Conservation (phyloP, 2,888 invertebrate genomes). For the Campoplex nolae region DNA sequence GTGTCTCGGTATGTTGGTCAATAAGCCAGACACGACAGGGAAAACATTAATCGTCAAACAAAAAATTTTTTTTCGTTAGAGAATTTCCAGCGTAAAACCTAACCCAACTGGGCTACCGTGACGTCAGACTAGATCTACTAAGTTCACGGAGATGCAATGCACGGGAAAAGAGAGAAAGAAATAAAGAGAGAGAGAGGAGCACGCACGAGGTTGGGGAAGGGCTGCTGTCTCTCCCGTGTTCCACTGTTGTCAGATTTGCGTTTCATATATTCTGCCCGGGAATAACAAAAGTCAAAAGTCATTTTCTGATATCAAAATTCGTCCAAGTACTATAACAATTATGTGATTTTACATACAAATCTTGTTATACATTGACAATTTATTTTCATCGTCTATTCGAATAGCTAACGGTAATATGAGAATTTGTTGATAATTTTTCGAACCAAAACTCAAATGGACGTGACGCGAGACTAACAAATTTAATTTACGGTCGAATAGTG, state of each 20-base stretch:
- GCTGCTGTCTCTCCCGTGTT: slow-evolving; percentile 14
- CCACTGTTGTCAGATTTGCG: slow-evolving; percentile 55
- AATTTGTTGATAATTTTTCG: neutral
- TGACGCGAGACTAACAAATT: slow-evolving; percentile 10
- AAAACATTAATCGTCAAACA: slow-evolving; percentile 88
- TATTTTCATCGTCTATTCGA: neutral
- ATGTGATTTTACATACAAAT: neutral
- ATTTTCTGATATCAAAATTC: neutral
- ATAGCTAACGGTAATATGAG: neutral
- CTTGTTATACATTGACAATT: neutral
- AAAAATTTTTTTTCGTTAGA: slow-evolving; percentile 87
- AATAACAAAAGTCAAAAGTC: slow-evolving; percentile 18
- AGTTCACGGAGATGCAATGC: slow-evolving; percentile 73
- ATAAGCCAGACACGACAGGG: slow-evolving; percentile 86
- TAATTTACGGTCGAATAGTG: slow-evolving; percentile 33
- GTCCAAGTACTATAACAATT: neutral
- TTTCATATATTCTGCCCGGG: slow-evolving; percentile 28
- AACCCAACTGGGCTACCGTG: slow-evolving; percentile 89
- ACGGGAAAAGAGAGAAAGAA: slow-evolving; percentile 20
- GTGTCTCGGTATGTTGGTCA: slow-evolving; percentile 84
- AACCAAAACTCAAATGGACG: neutral
- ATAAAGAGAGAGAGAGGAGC: slow-evolving; percentile 20
- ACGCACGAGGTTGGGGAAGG: slow-evolving; percentile 44
- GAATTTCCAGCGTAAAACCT: slow-evolving; percentile 89
- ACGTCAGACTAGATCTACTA: slow-evolving; percentile 81